These are phyloP conservation scores for Tenthredo scrophulariae DNA, from an alignment of 2,888 invertebrate species.

Conservation along the genomic window DNA sequence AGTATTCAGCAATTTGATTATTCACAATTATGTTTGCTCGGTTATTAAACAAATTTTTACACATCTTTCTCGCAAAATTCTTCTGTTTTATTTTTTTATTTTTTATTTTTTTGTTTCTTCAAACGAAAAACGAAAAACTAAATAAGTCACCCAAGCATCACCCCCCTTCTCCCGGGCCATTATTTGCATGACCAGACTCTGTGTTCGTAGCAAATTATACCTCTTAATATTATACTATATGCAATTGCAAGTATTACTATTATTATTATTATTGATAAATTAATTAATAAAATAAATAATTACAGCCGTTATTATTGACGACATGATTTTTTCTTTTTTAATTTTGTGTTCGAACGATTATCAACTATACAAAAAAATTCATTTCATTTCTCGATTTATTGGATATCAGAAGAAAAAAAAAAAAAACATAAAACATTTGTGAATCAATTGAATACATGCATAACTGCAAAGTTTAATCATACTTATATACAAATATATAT, in stretches of 20 bases:
- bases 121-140: neutral
- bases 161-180: slow-evolving; percentile 76
- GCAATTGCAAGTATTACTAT: slow-evolving; percentile 20
- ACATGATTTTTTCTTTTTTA: neutral
- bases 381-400: neutral
- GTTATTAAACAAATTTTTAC: slow-evolving; percentile 38
- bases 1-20: slow-evolving; percentile 49
- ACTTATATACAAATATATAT: slow-evolving; percentile 24
- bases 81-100: neutral
- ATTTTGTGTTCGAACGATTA: neutral
- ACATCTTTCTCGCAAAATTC: neutral
- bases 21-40: neutral
- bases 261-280: slow-evolving; percentile 5
- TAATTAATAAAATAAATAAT: neutral
- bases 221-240: slow-evolving; percentile 34
- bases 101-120: neutral
- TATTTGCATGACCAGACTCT: slow-evolving; percentile 78
- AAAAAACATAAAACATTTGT: neutral
- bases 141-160: slow-evolving; percentile 75
- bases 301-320: neutral
- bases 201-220: slow-evolving; percentile 72
- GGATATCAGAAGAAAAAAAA: neutral
- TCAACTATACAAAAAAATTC: no score
- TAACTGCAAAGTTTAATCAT: neutral
- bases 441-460: neutral